phyloP scores from a whole-genome alignment of 2,797 vertebrate genomes.

The Cossypha niveicapilla region DNA sequence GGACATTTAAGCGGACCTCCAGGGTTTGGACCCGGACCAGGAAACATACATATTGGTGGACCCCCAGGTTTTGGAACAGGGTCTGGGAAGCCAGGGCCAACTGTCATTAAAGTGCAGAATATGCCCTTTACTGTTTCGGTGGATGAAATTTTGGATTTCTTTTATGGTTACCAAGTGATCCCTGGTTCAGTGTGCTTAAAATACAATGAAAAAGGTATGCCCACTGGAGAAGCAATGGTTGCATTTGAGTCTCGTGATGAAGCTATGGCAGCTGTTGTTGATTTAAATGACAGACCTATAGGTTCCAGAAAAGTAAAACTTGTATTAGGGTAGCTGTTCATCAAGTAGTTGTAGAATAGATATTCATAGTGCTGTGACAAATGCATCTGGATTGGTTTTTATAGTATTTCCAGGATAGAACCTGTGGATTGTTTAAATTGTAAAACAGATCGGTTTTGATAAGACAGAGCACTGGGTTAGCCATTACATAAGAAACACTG shows the following conservation, averaged over 20 bases:
- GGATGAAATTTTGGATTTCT: constrained; percentile 99
- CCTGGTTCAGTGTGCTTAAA: constrained; percentile 96
- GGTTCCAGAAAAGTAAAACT: constrained; percentile 98
- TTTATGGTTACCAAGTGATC: constrained; percentile 97
- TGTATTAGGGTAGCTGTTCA: constrained; percentile 84
- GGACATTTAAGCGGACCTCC: constrained; percentile 82
- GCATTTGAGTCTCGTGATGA: constrained; percentile 97
- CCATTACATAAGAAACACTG: constrained; percentile 56
- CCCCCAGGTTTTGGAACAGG: constrained; percentile 82
- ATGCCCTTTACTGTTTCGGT: constrained; percentile 98
- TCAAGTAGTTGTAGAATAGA: constrained; percentile 72
- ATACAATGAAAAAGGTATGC: constrained; percentile 94
- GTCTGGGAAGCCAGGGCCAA: constrained; percentile 87
- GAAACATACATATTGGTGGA: constrained; percentile 82
- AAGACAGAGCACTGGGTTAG: constrained; percentile 70
- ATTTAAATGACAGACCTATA: constrained; percentile 97
- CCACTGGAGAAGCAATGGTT: constrained; percentile 98
- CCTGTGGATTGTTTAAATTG: constrained; percentile 76
- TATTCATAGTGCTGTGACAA: constrained; percentile 78
- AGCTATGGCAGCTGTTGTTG: constrained; percentile 93
- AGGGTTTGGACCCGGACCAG: constrained; percentile 83
- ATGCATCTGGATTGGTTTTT: constrained; percentile 78
- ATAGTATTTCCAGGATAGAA: constrained; percentile 77
- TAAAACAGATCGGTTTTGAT: constrained; percentile 70
- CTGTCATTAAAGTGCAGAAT: constrained; percentile 96